Evolutionary conservation across 2,113 vertebrate genomes (phyloP).

Genomic region (Nematolebias whitei): DNA sequence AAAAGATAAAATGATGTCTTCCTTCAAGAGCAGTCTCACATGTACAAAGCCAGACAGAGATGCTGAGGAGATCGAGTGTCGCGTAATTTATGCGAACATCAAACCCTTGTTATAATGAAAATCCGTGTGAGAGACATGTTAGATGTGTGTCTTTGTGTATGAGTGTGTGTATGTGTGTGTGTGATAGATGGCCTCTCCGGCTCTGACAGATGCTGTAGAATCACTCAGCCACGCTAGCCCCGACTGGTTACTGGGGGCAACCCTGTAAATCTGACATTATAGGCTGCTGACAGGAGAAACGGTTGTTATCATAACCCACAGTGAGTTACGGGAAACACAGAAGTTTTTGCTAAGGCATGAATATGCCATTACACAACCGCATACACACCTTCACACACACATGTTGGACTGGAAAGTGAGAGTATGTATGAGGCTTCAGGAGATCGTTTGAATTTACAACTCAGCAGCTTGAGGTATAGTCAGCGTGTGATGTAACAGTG

Average conservation of each 20-base stretch:
- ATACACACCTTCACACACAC: slow-evolving; percentile 11
- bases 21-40: neutral
- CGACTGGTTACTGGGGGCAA: slow-evolving; percentile 81
- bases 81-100: slow-evolving; percentile 81
- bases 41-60: slow-evolving; percentile 57
- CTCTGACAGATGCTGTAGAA: slow-evolving; percentile 88
- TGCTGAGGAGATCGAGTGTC: slow-evolving; percentile 36
- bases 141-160: slow-evolving; percentile 45
- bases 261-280: slow-evolving; percentile 96
- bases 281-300: slow-evolving; percentile 97
- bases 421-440: slow-evolving; percentile 35
- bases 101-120: slow-evolving; percentile 78
- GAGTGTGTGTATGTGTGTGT: slow-evolving; percentile 17
- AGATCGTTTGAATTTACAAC: slow-evolving; percentile 59
- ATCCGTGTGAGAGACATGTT: slow-evolving; percentile 71
- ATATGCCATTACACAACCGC: slow-evolving; percentile 74
- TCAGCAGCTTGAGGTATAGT: slow-evolving; percentile 18
- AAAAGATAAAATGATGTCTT: neutral
- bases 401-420: slow-evolving; percentile 30
- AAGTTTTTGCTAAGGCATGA: slow-evolving; percentile 80
- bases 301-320: slow-evolving; percentile 98
- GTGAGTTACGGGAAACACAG: slow-evolving; percentile 87
- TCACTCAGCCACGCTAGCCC: slow-evolving; percentile 82
- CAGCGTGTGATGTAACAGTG: slow-evolving; percentile 24
- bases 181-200: slow-evolving; percentile 85